A percentile compares a stretch with the other conserved stretches of the same genome.
phyloP scores from a whole-genome alignment of 2,113 vertebrate genomes.

The Festucalex cinctus region DNA sequence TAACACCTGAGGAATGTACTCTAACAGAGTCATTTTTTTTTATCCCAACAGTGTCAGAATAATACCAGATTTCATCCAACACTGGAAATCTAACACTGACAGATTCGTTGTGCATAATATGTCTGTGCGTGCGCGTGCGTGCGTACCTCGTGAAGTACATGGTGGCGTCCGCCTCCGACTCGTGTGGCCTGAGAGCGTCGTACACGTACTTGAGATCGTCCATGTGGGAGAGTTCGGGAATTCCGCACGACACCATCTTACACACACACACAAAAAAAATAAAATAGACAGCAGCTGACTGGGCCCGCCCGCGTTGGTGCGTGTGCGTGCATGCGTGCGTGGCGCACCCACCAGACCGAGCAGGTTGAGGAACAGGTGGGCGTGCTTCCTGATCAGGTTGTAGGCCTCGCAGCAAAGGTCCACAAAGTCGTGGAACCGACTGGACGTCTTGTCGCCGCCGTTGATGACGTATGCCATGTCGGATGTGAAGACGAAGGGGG shows the following conservation, averaged over 20 bases:
- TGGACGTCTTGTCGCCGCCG: constrained; percentile 94
- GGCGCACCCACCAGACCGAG: constrained; percentile 85
- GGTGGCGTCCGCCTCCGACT: constrained; percentile 90
- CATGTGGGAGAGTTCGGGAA: constrained; percentile 90
- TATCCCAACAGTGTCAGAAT: too few species aligned
- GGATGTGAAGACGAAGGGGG: constrained; percentile 95
- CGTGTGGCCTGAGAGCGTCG: constrained; percentile 89
- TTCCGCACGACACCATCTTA: constrained; percentile 96
- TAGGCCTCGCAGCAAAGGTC: constrained; percentile 98
- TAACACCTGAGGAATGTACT: too few species aligned
- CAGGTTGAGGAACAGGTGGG: constrained; percentile 96
- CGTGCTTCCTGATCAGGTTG: constrained; percentile 96
- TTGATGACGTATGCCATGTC: constrained; percentile 99
- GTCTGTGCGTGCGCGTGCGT: too few species aligned
- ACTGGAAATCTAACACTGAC: too few species aligned
- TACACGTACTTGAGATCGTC: constrained; percentile 96
- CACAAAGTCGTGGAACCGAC: constrained; percentile 97
- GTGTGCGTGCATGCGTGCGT: not conserved
- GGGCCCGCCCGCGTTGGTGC: not conserved
- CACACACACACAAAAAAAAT: not conserved
- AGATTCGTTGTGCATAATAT: too few species aligned
- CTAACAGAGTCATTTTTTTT: too few species aligned
- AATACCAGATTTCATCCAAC: too few species aligned
- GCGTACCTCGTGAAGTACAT: constrained; percentile 95
- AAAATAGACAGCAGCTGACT: not conserved